Conservation (phyloP, 2,888 invertebrate species). For the Hirudinaria manillensis region DNA sequence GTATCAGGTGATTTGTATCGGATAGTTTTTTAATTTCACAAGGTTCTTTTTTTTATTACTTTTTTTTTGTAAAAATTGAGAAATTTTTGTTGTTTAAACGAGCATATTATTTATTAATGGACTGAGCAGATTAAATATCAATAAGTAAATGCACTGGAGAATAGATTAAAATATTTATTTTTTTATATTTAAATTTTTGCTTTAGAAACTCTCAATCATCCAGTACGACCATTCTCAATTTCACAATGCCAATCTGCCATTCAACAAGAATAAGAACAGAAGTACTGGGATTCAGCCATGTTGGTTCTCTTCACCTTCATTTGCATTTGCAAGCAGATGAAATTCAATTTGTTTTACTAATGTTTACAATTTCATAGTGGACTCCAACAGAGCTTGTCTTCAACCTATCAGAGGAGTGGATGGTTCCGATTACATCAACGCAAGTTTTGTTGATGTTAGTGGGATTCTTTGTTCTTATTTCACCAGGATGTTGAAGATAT, state of each 20-base stretch:
- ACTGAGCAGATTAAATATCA: too few relatives aligned
- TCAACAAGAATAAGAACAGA: slow-evolving; percentile 96
- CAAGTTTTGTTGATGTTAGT: slow-evolving; percentile 84
- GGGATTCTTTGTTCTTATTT: background rate
- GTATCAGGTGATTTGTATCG: slow-evolving; percentile 10
- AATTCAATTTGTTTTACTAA: background rate
- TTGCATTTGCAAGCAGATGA: background rate
- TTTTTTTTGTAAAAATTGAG: too few relatives aligned
- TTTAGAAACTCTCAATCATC: slow-evolving; percentile 76
- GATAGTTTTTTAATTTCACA: background rate
- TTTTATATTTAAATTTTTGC: background rate
- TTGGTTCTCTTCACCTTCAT: background rate
- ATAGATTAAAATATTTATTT: too few relatives aligned
- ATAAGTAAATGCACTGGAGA: too few relatives aligned
- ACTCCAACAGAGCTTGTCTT: slow-evolving; percentile 85
- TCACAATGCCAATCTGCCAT: slow-evolving; percentile 87
- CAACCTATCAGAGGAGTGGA: slow-evolving; percentile 82
- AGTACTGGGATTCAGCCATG: slow-evolving; percentile 60
- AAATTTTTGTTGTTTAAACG: too few relatives aligned
- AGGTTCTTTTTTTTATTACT: too few relatives aligned
- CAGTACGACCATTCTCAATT: slow-evolving; percentile 88
- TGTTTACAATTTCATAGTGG: slow-evolving; percentile 57
- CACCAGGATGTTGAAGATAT: background rate
- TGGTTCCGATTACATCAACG: slow-evolving; percentile 95
- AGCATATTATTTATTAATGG: too few relatives aligned